phyloP scores from a whole-genome alignment of 2,113 vertebrate species.

The Bettongia penicillata region DNA sequence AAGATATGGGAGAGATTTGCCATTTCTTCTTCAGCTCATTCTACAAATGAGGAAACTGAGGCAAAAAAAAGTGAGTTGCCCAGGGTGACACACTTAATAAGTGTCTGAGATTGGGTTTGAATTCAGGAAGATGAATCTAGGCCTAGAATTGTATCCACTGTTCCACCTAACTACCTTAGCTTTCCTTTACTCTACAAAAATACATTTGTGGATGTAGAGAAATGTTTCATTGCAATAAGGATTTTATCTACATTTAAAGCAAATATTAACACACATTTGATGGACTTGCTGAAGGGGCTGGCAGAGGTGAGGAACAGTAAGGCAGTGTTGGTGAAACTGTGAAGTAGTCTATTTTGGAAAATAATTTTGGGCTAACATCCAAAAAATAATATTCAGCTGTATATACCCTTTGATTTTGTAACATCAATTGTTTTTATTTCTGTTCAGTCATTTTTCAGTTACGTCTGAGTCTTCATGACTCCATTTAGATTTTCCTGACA shows the following conservation, averaged over 20 bases:
- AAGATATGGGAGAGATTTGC: not conserved
- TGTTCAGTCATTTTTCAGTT: no score
- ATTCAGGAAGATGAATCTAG: not conserved
- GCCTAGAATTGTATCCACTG: not conserved
- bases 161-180: no score
- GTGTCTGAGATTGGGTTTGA: not conserved
- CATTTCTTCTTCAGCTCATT: not conserved
- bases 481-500: no score
- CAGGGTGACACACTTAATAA: not conserved
- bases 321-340: not conserved
- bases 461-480: no score
- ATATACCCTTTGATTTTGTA: not conserved
- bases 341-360: not conserved
- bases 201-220: not conserved
- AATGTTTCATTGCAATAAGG: not conserved
- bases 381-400: not conserved
- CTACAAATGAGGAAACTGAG: not conserved
- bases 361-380: not conserved
- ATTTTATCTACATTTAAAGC: not conserved
- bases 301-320: not conserved
- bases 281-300: not conserved
- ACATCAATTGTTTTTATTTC: no score
- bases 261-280: not conserved
- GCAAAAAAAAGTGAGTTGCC: not conserved
- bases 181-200: no score